Evolutionary conservation across 1,140 invertebrate genomes (phyloP), one percentile per base, ranked within the genome.

Genomic region (Rhagoletis zephyria): DNA sequence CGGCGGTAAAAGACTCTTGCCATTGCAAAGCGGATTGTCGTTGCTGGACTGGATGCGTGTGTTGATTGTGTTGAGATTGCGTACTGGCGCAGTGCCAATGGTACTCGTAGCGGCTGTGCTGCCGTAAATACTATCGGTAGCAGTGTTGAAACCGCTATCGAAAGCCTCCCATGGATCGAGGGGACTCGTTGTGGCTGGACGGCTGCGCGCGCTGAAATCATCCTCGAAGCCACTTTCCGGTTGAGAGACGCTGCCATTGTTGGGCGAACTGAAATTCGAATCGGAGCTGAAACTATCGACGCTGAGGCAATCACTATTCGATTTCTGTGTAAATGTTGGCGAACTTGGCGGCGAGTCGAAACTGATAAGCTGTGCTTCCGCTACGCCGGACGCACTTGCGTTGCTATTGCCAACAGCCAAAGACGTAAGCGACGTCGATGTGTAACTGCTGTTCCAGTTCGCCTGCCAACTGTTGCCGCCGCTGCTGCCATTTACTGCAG

Each of bases 161-260:
- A 94, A 90, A 16, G 93, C 93, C 67, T 94, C 94, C 85, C 94
- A 94, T 74, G 94, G 94, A 89, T 90, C 92, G 4, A 93, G 88
- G 0, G 93, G 92, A 89, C 94, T 94, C 85, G 93, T 94, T 16
- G 93, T 92, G 86, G 93, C 90, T 5, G 94, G 91, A 61, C 94
- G 88, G 19, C 90, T 90, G 19, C 93, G 88, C 30, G 95, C 94
- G 89, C 96, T 95, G 91, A 96, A 96, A 90, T 96, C 96, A 93
- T 96, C 96, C 91, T 96, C 96, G 89, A 96, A 96, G 45, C 95
- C 96, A 93, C 96, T 96, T 91, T 96, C 96, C 81, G 95, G 95
- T 90, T 95, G 95, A n/a, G 95, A 96, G 7, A 95, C 95, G 90
- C 95, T 96, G n/a, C 95, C 95, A 88, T 95, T 93, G 77, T 95